Conservation (phyloP, 2,888 invertebrate genomes). For the Agrotis clavis region DNA sequence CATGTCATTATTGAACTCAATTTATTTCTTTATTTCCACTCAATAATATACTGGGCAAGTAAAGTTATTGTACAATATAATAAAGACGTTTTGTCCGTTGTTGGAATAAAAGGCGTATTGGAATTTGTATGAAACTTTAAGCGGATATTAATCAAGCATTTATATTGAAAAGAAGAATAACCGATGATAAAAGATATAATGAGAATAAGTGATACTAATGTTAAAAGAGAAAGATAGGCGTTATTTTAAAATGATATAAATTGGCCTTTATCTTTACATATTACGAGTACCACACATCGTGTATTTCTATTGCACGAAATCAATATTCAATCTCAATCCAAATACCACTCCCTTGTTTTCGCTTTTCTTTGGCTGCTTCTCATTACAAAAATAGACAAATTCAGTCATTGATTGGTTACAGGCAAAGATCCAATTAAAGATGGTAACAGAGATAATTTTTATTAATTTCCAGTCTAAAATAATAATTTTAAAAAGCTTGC, state of each 20-base stretch:
- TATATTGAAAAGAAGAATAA: conserved; percentile 1
- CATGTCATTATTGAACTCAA: conserved; percentile 77
- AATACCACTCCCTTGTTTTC: too few species aligned
- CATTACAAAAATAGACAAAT: too few species aligned
- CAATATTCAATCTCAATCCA: too few species aligned
- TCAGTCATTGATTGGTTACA: too few species aligned
- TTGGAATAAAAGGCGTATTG: conserved; percentile 26
- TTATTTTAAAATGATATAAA: background rate
- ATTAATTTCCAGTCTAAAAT: too few species aligned
- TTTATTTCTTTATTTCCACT: conserved; percentile 72
- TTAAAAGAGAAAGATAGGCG: background rate
- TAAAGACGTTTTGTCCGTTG: conserved; percentile 72
- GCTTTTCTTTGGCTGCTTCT: too few species aligned
- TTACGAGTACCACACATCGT: too few species aligned
- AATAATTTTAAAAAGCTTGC: background rate
- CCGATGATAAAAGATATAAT: background rate
- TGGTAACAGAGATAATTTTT: too few species aligned
- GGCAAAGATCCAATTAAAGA: too few species aligned
- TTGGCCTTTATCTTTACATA: background rate
- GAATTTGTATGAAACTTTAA: conserved; percentile 3
- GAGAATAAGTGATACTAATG: background rate
- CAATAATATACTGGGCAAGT: conserved; percentile 66
- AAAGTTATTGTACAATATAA: conserved; percentile 67
- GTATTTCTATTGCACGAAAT: too few species aligned
- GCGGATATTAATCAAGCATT: conserved; percentile 31